A percentile compares a stretch with the other conserved stretches of the same genome.
These are phyloP conservation scores for Podarcis lilfordi DNA, from an alignment of 2,797 vertebrate genomes.

Conservation along the genomic window DNA sequence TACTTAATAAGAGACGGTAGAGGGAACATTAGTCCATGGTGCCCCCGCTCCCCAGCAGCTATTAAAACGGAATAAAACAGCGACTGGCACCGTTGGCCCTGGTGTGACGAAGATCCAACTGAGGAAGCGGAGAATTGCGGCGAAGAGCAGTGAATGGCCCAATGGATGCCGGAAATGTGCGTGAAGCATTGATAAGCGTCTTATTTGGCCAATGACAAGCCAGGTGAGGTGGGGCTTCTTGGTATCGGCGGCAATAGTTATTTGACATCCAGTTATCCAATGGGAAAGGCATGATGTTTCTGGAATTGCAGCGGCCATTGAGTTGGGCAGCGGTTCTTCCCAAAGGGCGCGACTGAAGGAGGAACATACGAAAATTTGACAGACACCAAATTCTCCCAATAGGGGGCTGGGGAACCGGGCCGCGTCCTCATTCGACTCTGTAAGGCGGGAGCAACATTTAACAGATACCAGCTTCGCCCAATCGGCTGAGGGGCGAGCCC, in stretches of 20 bases:
- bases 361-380: background rate
- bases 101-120: background rate
- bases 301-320: background rate
- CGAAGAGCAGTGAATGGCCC: background rate
- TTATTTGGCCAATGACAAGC: background rate
- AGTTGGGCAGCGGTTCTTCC: background rate
- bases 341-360: background rate
- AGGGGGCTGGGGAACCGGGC: background rate
- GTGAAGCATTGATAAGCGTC: background rate
- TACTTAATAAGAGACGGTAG: background rate
- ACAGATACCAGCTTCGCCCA: background rate
- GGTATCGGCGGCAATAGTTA: background rate
- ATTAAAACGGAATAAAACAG: background rate
- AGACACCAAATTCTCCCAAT: background rate
- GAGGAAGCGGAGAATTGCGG: background rate
- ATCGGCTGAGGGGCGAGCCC: background rate
- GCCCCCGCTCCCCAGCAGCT: background rate
- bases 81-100: background rate
- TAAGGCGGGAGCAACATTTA: background rate
- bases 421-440: conserved; percentile 40
- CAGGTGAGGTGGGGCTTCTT: too few species aligned
- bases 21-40: too few species aligned
- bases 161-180: background rate
- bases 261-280: background rate
- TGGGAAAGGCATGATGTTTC: background rate